A percentile compares a stretch with the other conserved stretches of the same genome.
Evolutionary conservation across 2,888 invertebrate genomes (phyloP).

Genomic region (Phyllotreta cruciferae): DNA sequence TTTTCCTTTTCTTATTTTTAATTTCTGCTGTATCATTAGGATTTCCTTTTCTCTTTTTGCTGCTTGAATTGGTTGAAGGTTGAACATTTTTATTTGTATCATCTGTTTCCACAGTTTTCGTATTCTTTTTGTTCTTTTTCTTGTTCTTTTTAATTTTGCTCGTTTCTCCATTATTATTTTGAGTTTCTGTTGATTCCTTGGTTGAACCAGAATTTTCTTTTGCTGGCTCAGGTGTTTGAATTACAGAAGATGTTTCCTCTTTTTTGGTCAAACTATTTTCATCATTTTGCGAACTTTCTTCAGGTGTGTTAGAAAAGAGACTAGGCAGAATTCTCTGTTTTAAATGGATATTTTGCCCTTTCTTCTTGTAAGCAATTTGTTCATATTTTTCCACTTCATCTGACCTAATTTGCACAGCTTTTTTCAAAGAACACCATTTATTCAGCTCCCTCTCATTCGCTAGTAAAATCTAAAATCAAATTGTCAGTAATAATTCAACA

Average conservation of each 20-base stretch:
- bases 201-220: constrained; percentile 19
- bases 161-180: constrained; percentile 41
- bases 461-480: constrained; percentile 73
- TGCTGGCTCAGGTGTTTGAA: constrained; percentile 24
- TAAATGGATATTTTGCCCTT: constrained; percentile 73
- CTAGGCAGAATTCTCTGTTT: constrained; percentile 84
- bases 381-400: constrained; percentile 83
- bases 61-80: neutral
- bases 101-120: constrained; percentile 22
- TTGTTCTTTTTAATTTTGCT: constrained; percentile 3
- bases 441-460: constrained; percentile 95
- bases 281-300: constrained; percentile 17
- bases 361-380: constrained; percentile 75
- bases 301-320: constrained; percentile 66
- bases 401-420: constrained; percentile 78
- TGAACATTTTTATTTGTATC: neutral
- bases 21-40: constrained; percentile 1
- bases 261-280: constrained; percentile 34
- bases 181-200: constrained; percentile 36
- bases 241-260: constrained; percentile 22
- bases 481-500: too few species aligned
- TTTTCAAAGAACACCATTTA: constrained; percentile 93
- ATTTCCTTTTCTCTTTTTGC: constrained; percentile 12
- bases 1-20: constrained; percentile 31
- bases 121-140: constrained; percentile 26